phyloP scores from a whole-genome alignment of 2,888 invertebrate genomes.

The Thymelicus sylvestris region DNA sequence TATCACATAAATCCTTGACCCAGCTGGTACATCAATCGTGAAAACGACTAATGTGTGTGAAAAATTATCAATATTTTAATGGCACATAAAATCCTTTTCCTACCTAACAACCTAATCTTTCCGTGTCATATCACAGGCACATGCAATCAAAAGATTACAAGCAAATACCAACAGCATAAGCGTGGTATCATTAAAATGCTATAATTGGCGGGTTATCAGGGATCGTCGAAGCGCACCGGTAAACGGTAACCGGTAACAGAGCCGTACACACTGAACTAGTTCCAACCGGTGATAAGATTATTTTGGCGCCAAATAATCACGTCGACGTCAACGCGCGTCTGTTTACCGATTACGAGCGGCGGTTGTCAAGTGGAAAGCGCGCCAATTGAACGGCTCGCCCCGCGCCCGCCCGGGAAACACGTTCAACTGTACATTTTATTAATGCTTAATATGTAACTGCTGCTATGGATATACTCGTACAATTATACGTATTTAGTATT shows the following conservation, averaged over 20 bases:
- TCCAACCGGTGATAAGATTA: conserved; percentile 68
- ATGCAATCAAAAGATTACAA: conserved; percentile 10
- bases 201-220: conserved; percentile 53
- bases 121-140: background rate
- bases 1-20: too few species aligned
- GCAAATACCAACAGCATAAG: conserved; percentile 6
- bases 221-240: conserved; percentile 51
- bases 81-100: background rate
- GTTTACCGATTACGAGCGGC: conserved; percentile 28
- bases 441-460: conserved; percentile 36
- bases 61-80: too few species aligned
- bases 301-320: conserved; percentile 59
- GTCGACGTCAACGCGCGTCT: conserved; percentile 30
- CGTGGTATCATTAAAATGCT: conserved; percentile 40
- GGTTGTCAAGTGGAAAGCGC: conserved; percentile 29
- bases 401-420: conserved; percentile 5
- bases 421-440: background rate
- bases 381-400: conserved; percentile 12
- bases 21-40: too few species aligned
- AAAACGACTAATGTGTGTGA: too few species aligned
- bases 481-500: too few species aligned
- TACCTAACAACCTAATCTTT: background rate
- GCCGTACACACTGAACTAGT: conserved; percentile 62
- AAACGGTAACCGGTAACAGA: conserved; percentile 49
- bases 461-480: conserved; percentile 11